phyloP scores from a whole-genome alignment of 2,888 invertebrate genomes.

The Xylota segnis region DNA sequence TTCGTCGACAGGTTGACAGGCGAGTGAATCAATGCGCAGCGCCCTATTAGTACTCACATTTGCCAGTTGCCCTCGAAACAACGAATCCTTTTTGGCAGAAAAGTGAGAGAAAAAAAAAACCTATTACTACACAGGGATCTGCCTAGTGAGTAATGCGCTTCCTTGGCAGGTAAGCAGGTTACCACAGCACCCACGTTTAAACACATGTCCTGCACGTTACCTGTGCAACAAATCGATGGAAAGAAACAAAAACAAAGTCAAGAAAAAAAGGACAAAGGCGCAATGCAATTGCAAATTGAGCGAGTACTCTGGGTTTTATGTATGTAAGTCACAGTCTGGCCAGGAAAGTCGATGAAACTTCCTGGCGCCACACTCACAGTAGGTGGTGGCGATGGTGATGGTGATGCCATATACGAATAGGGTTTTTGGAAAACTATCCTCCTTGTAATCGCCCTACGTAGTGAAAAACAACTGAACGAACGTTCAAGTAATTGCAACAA shows the following conservation, averaged over 20 bases:
- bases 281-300: conserved; percentile 71
- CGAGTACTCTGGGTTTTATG: conserved; percentile 42
- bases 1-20: conserved; percentile 35
- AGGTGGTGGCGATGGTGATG: conserved; percentile 57
- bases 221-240: conserved; percentile 54
- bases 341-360: conserved; percentile 72
- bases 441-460: conserved; percentile 13
- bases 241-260: conserved; percentile 16
- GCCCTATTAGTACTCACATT: conserved; percentile 38
- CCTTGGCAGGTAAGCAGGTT: conserved; percentile 37
- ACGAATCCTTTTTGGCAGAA: conserved; percentile 57
- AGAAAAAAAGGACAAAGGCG: background rate
- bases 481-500: conserved; percentile 62
- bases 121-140: conserved; percentile 38
- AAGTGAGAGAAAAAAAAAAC: conserved; percentile 3
- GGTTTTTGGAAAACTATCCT: conserved; percentile 58
- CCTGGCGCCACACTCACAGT: conserved; percentile 75
- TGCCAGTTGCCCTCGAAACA: conserved; percentile 37
- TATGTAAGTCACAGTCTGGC: conserved; percentile 67
- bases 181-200: conserved; percentile 13
- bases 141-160: conserved; percentile 32
- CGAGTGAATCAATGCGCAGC: conserved; percentile 49
- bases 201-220: conserved; percentile 46
- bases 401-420: conserved; percentile 49
- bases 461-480: conserved; percentile 27